phyloP scores from a whole-genome alignment of 2,888 invertebrate species.

The Xestia c-nigrum region DNA sequence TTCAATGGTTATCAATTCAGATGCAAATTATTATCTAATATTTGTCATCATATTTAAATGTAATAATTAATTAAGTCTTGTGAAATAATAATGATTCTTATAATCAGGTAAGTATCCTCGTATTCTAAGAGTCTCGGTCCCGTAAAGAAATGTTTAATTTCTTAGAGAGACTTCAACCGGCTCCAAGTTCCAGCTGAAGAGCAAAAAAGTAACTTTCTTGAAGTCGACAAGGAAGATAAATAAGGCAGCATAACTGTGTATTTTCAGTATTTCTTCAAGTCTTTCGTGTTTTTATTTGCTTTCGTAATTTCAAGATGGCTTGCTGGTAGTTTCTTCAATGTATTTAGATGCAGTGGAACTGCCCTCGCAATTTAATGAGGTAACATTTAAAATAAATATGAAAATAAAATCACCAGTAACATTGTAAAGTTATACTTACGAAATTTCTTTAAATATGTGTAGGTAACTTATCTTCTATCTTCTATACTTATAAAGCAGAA shows the following conservation, averaged over 20 bases:
- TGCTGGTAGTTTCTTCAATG: background rate
- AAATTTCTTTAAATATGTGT: too few species aligned
- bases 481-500: too few species aligned
- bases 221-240: conserved; percentile 18
- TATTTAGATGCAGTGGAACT: background rate
- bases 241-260: conserved; percentile 7
- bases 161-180: conserved; percentile 18
- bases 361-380: background rate
- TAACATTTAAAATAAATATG: background rate
- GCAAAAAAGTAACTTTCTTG: background rate
- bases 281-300: conserved; percentile 7
- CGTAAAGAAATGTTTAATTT: conserved; percentile 35
- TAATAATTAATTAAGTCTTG: background rate
- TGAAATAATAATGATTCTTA: background rate
- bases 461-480: too few species aligned
- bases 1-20: background rate
- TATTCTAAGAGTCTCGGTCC: background rate
- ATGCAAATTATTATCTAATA: background rate
- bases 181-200: conserved; percentile 19
- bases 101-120: background rate
- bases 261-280: conserved; percentile 9
- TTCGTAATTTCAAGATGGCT: conserved; percentile 15
- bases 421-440: too few species aligned
- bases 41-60: too few species aligned
- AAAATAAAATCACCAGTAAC: background rate